Conservation (phyloP, 2,797 vertebrate genomes). For the Eospalax fontanierii region DNA sequence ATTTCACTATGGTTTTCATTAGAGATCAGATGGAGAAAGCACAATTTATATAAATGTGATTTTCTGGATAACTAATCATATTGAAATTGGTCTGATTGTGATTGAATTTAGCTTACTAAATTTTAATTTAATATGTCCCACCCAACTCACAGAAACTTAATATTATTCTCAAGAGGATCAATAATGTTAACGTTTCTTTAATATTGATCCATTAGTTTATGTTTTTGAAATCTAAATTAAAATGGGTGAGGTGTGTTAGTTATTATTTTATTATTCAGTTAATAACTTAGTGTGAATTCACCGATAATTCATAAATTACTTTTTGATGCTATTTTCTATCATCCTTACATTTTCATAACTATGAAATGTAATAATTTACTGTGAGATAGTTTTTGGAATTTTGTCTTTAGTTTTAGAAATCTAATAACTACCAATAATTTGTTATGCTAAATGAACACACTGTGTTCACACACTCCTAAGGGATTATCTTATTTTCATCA, state of each 20-base stretch:
- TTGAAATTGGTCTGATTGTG: slow-evolving; percentile 7
- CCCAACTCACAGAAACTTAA: neutral
- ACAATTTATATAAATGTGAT: neutral
- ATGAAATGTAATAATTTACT: neutral
- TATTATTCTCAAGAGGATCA: neutral
- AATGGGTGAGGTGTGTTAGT: neutral
- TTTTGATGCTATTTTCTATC: slow-evolving; percentile 26
- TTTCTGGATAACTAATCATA: slow-evolving; percentile 51
- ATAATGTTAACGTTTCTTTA: slow-evolving; percentile 7
- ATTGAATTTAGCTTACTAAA: slow-evolving; percentile 11
- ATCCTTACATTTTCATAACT: neutral
- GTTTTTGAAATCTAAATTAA: slow-evolving; percentile 54
- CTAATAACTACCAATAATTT: neutral
- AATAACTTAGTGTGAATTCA: neutral
- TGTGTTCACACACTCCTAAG: neutral
- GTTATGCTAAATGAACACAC: neutral
- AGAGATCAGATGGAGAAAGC: neutral
- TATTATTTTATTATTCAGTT: neutral
- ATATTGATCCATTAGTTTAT: neutral
- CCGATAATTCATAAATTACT: neutral
- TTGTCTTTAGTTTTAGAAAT: slow-evolving; percentile 10
- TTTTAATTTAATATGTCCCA: neutral
- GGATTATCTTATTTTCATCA: slow-evolving; percentile 23
- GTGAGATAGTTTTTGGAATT: neutral
- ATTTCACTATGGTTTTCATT: neutral